Conservation (phyloP, 2,888 invertebrate species). For the Drosophila cognata region DNA sequence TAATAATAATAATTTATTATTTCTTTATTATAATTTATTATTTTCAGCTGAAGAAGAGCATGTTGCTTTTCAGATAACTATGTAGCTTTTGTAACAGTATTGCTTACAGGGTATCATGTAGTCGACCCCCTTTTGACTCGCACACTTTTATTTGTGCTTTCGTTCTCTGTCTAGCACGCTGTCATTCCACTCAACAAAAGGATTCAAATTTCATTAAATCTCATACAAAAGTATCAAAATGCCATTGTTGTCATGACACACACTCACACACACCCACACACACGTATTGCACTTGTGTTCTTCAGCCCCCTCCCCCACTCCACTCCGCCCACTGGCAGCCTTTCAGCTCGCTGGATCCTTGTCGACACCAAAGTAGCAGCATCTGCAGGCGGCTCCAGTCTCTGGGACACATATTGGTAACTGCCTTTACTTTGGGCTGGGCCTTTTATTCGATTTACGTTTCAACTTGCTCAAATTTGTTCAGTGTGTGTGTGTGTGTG, state of each 20-base stretch:
- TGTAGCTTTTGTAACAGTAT: neutral
- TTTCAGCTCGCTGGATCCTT: slow-evolving; percentile 27
- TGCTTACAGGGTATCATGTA: neutral
- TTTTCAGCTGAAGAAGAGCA: neutral
- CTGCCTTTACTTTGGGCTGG: slow-evolving; percentile 75
- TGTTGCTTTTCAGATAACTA: neutral
- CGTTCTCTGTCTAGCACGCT: slow-evolving; percentile 41
- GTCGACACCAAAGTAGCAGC: slow-evolving; percentile 47
- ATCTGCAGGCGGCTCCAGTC: slow-evolving; percentile 38
- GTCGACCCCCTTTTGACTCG: neutral
- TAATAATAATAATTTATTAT: too few species aligned
- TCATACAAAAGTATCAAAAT: slow-evolving; percentile 81
- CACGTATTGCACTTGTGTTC: slow-evolving; percentile 46
- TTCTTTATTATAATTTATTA: neutral
- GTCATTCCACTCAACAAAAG: slow-evolving; percentile 77
- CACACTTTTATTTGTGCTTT: slow-evolving; percentile 17
- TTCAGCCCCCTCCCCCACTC: neutral
- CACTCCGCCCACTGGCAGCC: neutral
- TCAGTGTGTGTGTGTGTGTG: slow-evolving; percentile 30
- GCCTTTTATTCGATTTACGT: slow-evolving; percentile 77
- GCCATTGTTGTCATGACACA: slow-evolving; percentile 73
- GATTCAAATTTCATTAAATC: slow-evolving; percentile 81
- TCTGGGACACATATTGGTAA: slow-evolving; percentile 57
- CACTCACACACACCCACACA: slow-evolving; percentile 16
- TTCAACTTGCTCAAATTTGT: slow-evolving; percentile 64